Percentiles rank a stretch among this genome's conserved stretches.
These are phyloP conservation scores for Drosophila parthenogenetica DNA, from an alignment of 2,888 invertebrate genomes.

Conservation along the genomic window DNA sequence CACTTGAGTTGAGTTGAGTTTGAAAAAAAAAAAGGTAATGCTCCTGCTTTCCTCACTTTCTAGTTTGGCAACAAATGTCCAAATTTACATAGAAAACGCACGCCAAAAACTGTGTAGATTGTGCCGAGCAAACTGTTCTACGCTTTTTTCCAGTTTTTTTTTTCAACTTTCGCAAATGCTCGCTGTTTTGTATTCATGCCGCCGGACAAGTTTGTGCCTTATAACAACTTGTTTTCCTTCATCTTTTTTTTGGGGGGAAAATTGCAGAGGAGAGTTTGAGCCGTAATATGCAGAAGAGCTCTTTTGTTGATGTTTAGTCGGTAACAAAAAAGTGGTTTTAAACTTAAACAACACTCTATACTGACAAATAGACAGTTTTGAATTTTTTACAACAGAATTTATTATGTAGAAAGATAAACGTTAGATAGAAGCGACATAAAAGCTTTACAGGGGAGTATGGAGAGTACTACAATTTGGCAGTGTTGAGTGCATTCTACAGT, in stretches of 20 bases:
- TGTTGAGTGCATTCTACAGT: no score
- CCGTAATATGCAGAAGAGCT: slow-evolving; percentile 1
- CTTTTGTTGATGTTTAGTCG: background rate
- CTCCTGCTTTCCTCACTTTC: background rate
- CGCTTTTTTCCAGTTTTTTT: background rate
- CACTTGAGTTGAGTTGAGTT: background rate
- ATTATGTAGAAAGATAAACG: background rate
- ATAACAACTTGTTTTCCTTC: background rate
- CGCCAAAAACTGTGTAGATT: slow-evolving; percentile 1
- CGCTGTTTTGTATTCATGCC: slow-evolving; percentile 21
- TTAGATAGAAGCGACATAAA: background rate
- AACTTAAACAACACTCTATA: background rate
- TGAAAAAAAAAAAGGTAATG: background rate
- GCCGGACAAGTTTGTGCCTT: slow-evolving; percentile 2
- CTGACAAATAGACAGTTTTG: background rate
- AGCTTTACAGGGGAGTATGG: background rate
- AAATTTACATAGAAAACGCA: slow-evolving; percentile 3
- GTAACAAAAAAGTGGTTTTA: background rate
- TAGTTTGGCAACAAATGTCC: background rate
- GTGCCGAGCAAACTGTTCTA: background rate
- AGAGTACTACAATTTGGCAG: no score
- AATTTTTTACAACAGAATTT: background rate
- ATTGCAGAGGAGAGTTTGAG: background rate
- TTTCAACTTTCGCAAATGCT: background rate
- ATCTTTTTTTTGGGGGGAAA: background rate